Percentiles rank a stretch among this genome's conserved stretches.
These are phyloP conservation scores for Timema podura DNA, from an alignment of 2,888 invertebrate genomes.

Conservation along the genomic window DNA sequence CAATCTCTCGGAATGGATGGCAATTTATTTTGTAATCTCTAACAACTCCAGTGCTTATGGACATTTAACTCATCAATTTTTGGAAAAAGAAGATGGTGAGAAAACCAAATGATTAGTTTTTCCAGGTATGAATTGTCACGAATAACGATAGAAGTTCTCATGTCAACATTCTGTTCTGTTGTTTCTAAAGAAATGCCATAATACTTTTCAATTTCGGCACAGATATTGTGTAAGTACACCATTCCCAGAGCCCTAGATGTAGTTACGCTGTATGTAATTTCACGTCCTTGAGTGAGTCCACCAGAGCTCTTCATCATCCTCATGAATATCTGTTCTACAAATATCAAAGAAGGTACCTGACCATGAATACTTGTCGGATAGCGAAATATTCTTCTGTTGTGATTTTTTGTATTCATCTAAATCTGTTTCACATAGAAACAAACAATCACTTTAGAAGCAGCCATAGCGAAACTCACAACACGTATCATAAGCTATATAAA, in stretches of 20 bases:
- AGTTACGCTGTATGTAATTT: neutral
- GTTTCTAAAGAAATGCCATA: neutral
- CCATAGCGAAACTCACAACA: too few species aligned
- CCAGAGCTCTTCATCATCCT: slow-evolving; percentile 1
- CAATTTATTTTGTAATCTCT: slow-evolving; percentile 5
- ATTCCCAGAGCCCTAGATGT: too few species aligned
- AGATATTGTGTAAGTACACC: neutral
- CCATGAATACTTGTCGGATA: too few species aligned
- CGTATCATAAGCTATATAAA: too few species aligned
- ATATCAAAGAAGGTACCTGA: too few species aligned
- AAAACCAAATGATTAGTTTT: neutral
- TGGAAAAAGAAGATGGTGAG: neutral
- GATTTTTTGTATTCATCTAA: too few species aligned
- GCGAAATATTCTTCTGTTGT: too few species aligned
- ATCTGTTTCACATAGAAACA: too few species aligned
- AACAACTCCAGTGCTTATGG: slow-evolving; percentile 2
- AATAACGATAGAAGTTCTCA: neutral
- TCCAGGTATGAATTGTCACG: neutral
- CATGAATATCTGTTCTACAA: neutral
- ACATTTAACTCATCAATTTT: neutral
- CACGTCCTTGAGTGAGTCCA: neutral
- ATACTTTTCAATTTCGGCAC: neutral
- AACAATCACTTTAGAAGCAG: too few species aligned
- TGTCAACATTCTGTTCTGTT: slow-evolving; percentile 3
- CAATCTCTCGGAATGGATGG: neutral